Evolutionary conservation across 2,797 vertebrate species (phyloP), one percentile per base, ranked within the genome.

Genomic region (Amphiprion clarkii): DNA sequence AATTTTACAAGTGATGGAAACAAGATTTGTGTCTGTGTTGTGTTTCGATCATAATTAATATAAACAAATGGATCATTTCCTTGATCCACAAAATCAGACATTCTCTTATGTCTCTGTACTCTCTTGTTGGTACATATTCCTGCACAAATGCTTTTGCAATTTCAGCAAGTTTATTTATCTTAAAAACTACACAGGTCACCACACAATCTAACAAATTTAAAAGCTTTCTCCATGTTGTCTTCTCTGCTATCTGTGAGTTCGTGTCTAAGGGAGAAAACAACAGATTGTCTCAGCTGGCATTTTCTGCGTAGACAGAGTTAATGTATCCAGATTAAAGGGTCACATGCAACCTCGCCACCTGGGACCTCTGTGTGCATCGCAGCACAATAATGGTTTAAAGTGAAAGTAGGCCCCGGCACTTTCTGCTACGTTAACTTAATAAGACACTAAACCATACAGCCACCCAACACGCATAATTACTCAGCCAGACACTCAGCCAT

Each of bases 291-390:
- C 85, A 84, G 69, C 73, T 81, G 81, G 74, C 58, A 54, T 52
- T 62, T 82, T 68, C 61, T 72, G 78, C 70, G 49, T 70, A 65
- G 66, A 71, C 65, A 80, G 59, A 80, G 68, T 57, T 71, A 67
- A 83, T 85, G 71, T 69, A 67, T 84, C 27, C 33, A 79, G 75
- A 81, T 86, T 74, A 82, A 72, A 49, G 70, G 84, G 64, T 84
- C 72, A 80, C 72, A 70, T 40, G 2, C 74, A 68, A 53, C 54
- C 61, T 55, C 48, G 70, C 62, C 7, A 66, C 84, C 67, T 78
- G 72, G 21, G 78, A 76, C 74, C 77, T 74, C 65, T 17, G 66
- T 80, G 85, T 83, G 83, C 86, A 83, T 72, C 46, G 11, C 71
- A 71, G 79, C 74, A 81, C 40, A 83, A 23, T 78, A 81, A 86